These are phyloP conservation scores for Gortyna flavago DNA, from an alignment of 2,888 invertebrate species.

Conservation along the genomic window DNA sequence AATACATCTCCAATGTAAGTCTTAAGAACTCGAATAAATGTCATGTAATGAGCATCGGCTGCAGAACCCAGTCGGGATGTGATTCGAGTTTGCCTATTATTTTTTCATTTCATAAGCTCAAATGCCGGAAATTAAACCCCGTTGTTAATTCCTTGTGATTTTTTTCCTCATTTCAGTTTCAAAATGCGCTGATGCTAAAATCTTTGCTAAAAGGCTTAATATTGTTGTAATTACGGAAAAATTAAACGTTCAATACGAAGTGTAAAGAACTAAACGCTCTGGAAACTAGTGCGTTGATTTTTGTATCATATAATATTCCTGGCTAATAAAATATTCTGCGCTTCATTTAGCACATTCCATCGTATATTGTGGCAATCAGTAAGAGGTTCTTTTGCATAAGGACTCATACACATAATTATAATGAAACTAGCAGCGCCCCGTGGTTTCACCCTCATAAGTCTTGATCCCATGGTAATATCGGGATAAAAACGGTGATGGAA, in stretches of 20 bases:
- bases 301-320: background rate
- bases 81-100: slow-evolving; percentile 20
- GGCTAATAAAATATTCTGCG: background rate
- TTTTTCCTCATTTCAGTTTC: background rate
- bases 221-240: too few relatives aligned
- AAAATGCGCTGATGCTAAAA: background rate
- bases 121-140: slow-evolving; percentile 61
- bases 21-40: slow-evolving; percentile 35
- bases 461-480: too few relatives aligned
- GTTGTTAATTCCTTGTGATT: slow-evolving; percentile 9
- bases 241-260: too few relatives aligned
- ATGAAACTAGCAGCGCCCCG: too few relatives aligned
- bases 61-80: slow-evolving; percentile 36
- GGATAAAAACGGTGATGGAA: too few relatives aligned
- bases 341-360: background rate
- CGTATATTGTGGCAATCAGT: too few relatives aligned
- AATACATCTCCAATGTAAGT: background rate
- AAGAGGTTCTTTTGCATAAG: too few relatives aligned
- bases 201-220: background rate
- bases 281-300: background rate
- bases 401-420: too few relatives aligned
- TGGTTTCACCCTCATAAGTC: too few relatives aligned
- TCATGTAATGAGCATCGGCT: slow-evolving; percentile 1
- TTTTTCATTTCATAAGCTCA: slow-evolving; percentile 48
- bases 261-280: background rate